Conservation (phyloP, 2,797 vertebrate species). For the Saxicola maurus region DNA sequence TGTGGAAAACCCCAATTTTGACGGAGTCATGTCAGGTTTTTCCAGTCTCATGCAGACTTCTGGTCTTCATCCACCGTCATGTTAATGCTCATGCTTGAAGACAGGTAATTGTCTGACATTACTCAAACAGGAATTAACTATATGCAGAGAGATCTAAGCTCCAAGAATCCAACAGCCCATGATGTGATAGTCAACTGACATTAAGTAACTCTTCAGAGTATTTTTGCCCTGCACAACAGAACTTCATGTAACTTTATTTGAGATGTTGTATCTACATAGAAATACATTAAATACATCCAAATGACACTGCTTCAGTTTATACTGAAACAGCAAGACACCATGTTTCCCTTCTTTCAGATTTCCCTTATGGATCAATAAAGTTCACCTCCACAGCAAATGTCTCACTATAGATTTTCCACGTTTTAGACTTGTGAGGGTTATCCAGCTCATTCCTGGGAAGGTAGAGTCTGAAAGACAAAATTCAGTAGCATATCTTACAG, state of each 20-base stretch:
- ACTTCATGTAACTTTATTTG: slow-evolving; percentile 29
- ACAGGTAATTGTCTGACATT: neutral
- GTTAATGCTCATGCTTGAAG: neutral
- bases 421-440: slow-evolving; percentile 92
- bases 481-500: neutral
- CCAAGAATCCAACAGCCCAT: neutral
- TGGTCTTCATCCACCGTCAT: neutral
- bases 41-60: neutral
- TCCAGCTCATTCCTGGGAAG: slow-evolving; percentile 89
- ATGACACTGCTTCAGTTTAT: neutral
- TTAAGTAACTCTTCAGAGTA: neutral
- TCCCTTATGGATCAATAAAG: slow-evolving; percentile 70
- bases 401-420: slow-evolving; percentile 86
- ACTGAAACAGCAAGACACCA: neutral
- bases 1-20: neutral
- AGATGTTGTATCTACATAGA: slow-evolving; percentile 15
- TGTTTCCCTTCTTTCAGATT: neutral
- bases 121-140: neutral
- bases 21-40: neutral
- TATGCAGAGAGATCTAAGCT: neutral
- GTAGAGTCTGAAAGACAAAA: slow-evolving; percentile 78
- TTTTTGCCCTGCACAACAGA: slow-evolving; percentile 49
- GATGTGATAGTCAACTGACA: neutral
- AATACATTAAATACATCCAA: neutral
- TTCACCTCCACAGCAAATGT: slow-evolving; percentile 86